Evolutionary conservation across 2,888 invertebrate genomes (phyloP), one percentile per base, ranked within the genome.

Genomic region (Sinodicranocentrus sp.): DNA sequence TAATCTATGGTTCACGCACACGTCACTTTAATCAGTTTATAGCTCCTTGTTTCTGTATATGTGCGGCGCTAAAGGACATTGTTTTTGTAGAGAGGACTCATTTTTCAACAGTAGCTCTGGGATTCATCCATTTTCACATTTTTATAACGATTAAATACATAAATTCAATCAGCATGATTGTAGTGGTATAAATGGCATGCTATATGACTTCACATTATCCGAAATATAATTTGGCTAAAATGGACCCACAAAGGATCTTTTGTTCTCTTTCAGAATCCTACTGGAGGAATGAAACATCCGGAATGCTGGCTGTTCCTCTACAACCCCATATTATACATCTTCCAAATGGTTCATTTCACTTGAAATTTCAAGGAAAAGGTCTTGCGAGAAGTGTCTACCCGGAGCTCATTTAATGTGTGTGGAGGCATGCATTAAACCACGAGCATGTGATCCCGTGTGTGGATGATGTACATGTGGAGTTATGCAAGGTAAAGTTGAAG

Each of bases 291-390:
- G 82, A 70, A 59, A 68, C 70, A 82, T 75, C 75, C 82, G 82
- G 70, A 82, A 65, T 61, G 67, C 57, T 80, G 57, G 78, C 33
- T 71, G 65, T 25, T 72, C 25, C 10, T 65, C 43, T 68, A 17
- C 26, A 26, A 23, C 67, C 17, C 21, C 70, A 61, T 68, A 59
- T n/a, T 63, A 67, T 82, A 75, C 75, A 82, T 82, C 75, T 75
- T 82, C 82, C 82, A 75, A 82, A 82, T 70, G 82, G 82, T 76
- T 82, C 82, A 70, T 82, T 82, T 82, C 82, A 70, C 48, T 67
- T 75, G 28, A 80, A 67, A 82, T 82, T 82, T 75, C 75, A 70
- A 82, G 68, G 63, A 68, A 67, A 72, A 57, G 65, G 71, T 79
- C 79, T 48, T 65, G 71, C 39, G 33, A 63, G 33, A 28, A 63